These are phyloP conservation scores for Martes martes DNA, from an alignment of 2,113 vertebrate genomes.

Conservation along the genomic window DNA sequence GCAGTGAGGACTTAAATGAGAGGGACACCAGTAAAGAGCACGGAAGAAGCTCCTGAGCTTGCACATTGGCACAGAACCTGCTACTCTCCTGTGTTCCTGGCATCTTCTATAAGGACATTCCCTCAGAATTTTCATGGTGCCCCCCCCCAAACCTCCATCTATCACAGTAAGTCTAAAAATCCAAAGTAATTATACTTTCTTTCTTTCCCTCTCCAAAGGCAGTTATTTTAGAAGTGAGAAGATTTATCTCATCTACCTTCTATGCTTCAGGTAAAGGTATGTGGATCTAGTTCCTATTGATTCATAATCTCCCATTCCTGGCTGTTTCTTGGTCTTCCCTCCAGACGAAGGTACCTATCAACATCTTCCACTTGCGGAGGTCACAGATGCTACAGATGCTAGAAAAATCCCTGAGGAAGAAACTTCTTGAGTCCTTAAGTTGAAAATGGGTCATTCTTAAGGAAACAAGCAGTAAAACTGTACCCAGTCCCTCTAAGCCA, in stretches of 20 bases:
- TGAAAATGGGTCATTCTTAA: neutral
- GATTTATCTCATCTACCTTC: neutral
- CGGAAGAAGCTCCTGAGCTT: too few species aligned
- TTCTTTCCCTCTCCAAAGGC: neutral
- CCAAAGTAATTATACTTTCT: too few species aligned
- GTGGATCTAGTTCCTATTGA: neutral
- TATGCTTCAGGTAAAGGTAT: neutral
- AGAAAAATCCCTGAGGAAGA: neutral
- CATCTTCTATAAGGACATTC: too few species aligned
- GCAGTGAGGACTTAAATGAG: too few species aligned
- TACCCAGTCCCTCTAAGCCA: neutral
- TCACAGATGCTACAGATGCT: neutral
- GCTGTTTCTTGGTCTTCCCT: neutral
- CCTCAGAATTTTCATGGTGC: too few species aligned
- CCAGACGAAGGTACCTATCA: neutral
- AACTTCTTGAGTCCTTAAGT: conserved; percentile 23
- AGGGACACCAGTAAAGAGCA: too few species aligned
- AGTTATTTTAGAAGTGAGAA: neutral
- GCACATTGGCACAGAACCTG: too few species aligned
- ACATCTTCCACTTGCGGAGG: neutral
- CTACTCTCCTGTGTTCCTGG: too few species aligned
- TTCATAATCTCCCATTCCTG: neutral
- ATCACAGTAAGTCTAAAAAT: too few species aligned
- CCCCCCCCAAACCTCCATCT: too few species aligned
- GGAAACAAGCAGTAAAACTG: neutral